Evolutionary conservation across 2,797 vertebrate genomes (phyloP).

Genomic region (Anguilla obscura): DNA sequence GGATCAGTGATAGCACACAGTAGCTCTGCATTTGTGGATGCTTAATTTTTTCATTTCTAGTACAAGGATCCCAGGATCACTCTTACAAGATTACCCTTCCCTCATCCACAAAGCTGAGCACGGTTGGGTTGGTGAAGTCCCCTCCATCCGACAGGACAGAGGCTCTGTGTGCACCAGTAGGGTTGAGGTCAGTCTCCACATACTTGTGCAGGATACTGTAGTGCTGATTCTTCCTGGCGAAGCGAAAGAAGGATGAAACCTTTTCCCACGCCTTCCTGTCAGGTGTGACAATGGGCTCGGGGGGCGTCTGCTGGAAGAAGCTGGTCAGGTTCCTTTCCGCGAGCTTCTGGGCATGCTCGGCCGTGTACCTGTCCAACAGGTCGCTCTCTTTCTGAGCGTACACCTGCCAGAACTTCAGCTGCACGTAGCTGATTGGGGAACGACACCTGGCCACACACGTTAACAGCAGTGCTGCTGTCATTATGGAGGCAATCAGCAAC

Average conservation of each 20-base stretch:
- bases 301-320: conserved; percentile 66
- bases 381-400: conserved; percentile 67
- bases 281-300: conserved; percentile 52
- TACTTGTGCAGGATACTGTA: conserved; percentile 74
- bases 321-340: conserved; percentile 69
- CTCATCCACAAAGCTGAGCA: conserved; percentile 58
- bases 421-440: conserved; percentile 72
- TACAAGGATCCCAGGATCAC: not conserved
- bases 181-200: conserved; percentile 30
- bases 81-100: conserved; percentile 39
- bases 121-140: not conserved
- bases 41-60: not conserved
- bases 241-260: conserved; percentile 66
- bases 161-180: not conserved
- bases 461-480: conserved; percentile 50
- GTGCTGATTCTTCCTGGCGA: conserved; percentile 46
- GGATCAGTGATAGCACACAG: not conserved
- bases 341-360: conserved; percentile 65
- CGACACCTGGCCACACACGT: conserved; percentile 55
- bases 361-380: conserved; percentile 56
- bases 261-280: conserved; percentile 64
- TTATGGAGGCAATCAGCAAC: conserved; percentile 66
- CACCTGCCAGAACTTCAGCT: conserved; percentile 70
- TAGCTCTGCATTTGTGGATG: not conserved
- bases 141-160: not conserved